Base-by-base conservation (phyloP, 1,140 invertebrate species). In the Drosophila azteca region DNA sequence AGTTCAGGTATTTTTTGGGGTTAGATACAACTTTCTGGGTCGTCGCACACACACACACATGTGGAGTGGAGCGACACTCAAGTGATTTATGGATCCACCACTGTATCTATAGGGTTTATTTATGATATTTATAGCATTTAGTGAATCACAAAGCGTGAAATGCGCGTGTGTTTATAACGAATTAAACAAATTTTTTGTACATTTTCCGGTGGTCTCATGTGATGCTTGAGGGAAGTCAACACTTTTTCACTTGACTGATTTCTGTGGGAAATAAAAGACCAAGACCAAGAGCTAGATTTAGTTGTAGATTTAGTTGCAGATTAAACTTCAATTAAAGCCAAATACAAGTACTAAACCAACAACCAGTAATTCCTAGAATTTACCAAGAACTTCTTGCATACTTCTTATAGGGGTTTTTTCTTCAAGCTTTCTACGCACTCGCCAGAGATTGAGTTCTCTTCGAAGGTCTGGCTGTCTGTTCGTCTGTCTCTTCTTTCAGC, bases 101-200 rank as follows among this genome's bases (percentile, higher is more conserved):
- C 24, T 26, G 4, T 26, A 26, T 26, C 4, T 26, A 44, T 45
- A 15, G 48, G 13, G 68, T 55, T 87, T 82, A 87, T 87, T 88
- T 87, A 87, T 82, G 79, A 66, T 76, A 76, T 81, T 46, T 26
- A 45, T 75, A 51, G 50, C 74, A 68, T 78, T 87, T 76, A 68
- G 70, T 53, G 46, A 87, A 76, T 72, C 83, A 88, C 59, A 63
- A 53, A 88, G 75, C 82, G 83, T 88, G 74, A 82, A 88, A 82
- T 65, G 63, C 70, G 74, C 77, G 63, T 68, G 63, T 45, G 63
- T 58, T 49, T 50, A 69, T 61, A 50, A 50, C 66, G 76, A 81
- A 81, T 88, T 76, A 77, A 68, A 60, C 71, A 76, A 59, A 68
- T 54, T 69, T 82, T 82, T 53, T 45, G 20, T 54, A 20, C 26